Percentiles rank a stretch among this genome's conserved stretches.
These are phyloP conservation scores for Oikopleura vanhoeffeni DNA, from an alignment of 23 tunicate genomes.

Conservation along the genomic window DNA sequence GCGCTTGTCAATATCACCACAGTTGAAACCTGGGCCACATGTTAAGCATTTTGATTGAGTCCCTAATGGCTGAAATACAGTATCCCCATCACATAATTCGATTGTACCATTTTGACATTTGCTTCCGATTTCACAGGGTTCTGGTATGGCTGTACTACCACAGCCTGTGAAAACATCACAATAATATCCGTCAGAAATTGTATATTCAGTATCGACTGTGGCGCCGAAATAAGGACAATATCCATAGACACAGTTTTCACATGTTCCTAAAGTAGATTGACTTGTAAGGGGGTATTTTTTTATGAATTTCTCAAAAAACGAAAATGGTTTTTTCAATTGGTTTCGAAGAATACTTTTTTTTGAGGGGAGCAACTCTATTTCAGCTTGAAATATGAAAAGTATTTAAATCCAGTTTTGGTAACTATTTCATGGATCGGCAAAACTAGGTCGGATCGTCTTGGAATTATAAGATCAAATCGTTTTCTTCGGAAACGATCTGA, in stretches of 20 bases:
- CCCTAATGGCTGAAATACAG: neutral
- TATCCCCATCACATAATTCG: neutral
- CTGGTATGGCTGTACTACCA: neutral
- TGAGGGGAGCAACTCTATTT: no score
- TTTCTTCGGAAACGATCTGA: no score
- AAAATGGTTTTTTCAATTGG: no score
- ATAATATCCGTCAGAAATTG: slow-evolving; percentile 39
- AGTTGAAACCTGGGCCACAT: slow-evolving; percentile 49
- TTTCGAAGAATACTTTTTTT: no score
- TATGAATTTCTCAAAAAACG: no score
- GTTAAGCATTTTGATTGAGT: neutral
- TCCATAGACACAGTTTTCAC: neutral
- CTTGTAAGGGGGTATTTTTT: no score
- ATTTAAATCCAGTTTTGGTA: no score
- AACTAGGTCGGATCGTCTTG: no score
- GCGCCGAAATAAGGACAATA: neutral
- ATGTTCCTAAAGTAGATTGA: neutral
- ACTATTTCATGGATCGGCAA: no score
- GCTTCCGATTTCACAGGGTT: neutral
- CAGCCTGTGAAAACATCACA: slow-evolving; percentile 27
- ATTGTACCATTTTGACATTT: neutral
- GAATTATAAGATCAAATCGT: no score
- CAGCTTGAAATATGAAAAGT: no score
- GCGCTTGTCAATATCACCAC: slow-evolving; percentile 34
- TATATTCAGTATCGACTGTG: neutral